Base-by-base conservation (phyloP, 2,113 vertebrate genomes). In the Dasypus novemcinctus region DNA sequence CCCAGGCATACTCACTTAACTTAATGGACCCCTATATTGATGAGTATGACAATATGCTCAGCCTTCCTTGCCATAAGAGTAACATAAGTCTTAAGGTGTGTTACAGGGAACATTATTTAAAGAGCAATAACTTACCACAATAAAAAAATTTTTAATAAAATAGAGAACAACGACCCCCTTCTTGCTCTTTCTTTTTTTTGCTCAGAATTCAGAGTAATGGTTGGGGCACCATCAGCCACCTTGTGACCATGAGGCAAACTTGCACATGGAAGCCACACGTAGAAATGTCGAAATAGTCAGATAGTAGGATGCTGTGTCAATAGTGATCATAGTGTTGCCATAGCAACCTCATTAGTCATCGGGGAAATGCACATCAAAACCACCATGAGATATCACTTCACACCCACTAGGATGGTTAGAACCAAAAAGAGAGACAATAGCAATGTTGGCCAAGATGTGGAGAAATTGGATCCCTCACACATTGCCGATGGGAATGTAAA, bases 371-470 rank as follows among this genome's bases (percentile, higher is more conserved):
- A 88, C 93, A 72, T 86, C 43, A 31, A 80, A 90, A 87, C 52
- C 76, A 59, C 46, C 72, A 31, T 29, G 38, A 87, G 72, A 79
- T 64, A 46, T 41, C 83, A 43, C 72, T 87, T 82, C 49, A 61
- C 52, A 78, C 76, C 49, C 52, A 54, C 64, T 43, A 72, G 71
- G 74, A 75, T 21, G 75, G 52, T 43, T 66, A 79, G 68, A 71
- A 94, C 68, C 33, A 95, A 82, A 96, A 96, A 17, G 29, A 33
- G 1, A n/a, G 31, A 66, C 15, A 66, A 83, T 96, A 93, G 71
- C 82, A 75, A 87, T 29, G n/a, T 49, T 94, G 94, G 94, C 88
- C 94, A 94, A 87, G 78, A 91, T 66, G 5, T 17, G 69, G 79
- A 71, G 54, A 84, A 93, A 66, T 29, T 90, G 87, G 92, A 94